A percentile compares a stretch with the other conserved stretches of the same genome.
Conservation (phyloP, 2,888 invertebrate species). For the Drosophila histrio region DNA sequence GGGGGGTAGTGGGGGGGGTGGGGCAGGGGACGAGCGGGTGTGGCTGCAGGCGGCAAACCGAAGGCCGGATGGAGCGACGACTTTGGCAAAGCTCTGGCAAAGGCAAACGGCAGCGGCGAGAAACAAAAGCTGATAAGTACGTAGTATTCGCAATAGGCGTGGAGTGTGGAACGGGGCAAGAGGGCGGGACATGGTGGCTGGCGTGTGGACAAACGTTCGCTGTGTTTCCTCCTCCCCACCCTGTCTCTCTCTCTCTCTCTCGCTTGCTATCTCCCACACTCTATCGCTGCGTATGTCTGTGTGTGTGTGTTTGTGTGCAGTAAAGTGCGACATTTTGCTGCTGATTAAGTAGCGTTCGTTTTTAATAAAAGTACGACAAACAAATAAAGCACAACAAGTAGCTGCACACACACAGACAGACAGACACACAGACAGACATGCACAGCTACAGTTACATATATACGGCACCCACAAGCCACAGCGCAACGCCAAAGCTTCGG, state of each 20-base stretch:
- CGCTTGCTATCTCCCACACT: not conserved
- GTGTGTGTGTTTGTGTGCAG: slow-evolving; percentile 48
- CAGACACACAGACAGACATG: slow-evolving; percentile 6
- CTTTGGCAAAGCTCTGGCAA: slow-evolving; percentile 46
- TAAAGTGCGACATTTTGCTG: slow-evolving; percentile 78
- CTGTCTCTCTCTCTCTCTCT: not conserved
- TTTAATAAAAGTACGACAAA: slow-evolving; percentile 75
- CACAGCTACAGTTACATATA: not conserved
- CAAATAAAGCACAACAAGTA: slow-evolving; percentile 76
- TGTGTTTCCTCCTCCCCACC: not conserved
- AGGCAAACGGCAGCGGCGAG: slow-evolving; percentile 12
- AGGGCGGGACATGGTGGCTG: not conserved
- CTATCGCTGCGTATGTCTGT: not conserved
- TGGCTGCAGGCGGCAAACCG: slow-evolving; percentile 50
- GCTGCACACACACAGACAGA: slow-evolving; percentile 36
- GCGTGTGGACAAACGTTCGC: slow-evolving; percentile 18
- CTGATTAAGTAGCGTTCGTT: slow-evolving; percentile 79
- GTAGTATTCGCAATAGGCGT: not conserved
- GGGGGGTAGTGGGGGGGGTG: not conserved
- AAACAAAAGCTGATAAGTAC: slow-evolving; percentile 51
- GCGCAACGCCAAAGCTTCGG: slow-evolving; percentile 33
- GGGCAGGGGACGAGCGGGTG: not conserved
- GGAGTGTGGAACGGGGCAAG: not conserved
- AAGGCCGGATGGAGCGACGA: slow-evolving; percentile 64
- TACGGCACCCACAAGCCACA: slow-evolving; percentile 41